Percentiles rank a stretch among this genome's conserved stretches.
These are phyloP conservation scores for Mactra quadrangularis DNA, from an alignment of 1,140 invertebrate species.

Conservation along the genomic window DNA sequence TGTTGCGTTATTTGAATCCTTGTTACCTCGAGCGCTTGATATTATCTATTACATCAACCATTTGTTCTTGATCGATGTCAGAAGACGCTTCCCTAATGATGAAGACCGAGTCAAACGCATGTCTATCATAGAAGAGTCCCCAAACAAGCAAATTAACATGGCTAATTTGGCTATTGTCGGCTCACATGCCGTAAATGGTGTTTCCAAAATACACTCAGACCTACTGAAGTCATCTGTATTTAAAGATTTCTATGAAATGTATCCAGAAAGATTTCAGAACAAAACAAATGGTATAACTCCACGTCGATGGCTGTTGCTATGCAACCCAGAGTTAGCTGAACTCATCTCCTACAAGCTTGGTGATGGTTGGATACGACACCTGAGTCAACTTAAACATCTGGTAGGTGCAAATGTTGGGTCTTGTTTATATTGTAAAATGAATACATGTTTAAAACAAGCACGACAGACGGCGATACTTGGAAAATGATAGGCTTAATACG, in stretches of 20 bases:
- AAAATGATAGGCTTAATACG: too few species aligned
- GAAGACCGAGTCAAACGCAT: conserved; percentile 93
- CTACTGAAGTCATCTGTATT: conserved; percentile 94
- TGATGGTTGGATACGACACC: conserved; percentile 95
- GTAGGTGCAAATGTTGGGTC: conserved; percentile 76
- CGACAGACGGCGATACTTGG: too few species aligned
- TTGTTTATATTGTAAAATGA: background rate
- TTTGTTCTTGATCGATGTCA: conserved; percentile 84
- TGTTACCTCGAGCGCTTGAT: conserved; percentile 96
- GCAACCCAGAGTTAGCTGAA: conserved; percentile 96
- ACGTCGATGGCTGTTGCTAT: conserved; percentile 96
- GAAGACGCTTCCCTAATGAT: conserved; percentile 92
- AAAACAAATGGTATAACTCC: conserved; percentile 99
- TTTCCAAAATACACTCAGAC: conserved; percentile 97
- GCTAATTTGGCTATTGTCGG: conserved; percentile 97
- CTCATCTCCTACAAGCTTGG: conserved; percentile 98
- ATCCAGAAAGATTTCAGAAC: conserved; percentile 98
- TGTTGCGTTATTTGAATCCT: conserved; percentile 92
- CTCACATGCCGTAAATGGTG: conserved; percentile 98
- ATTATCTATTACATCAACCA: conserved; percentile 96
- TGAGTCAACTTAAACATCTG: conserved; percentile 92
- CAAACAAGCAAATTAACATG: conserved; percentile 98
- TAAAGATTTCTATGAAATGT: conserved; percentile 97
- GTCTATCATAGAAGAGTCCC: conserved; percentile 88
- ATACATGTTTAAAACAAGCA: too few species aligned